Evolutionary conservation across 2,888 invertebrate genomes (phyloP).

Genomic region (Podotricha telesiphe): DNA sequence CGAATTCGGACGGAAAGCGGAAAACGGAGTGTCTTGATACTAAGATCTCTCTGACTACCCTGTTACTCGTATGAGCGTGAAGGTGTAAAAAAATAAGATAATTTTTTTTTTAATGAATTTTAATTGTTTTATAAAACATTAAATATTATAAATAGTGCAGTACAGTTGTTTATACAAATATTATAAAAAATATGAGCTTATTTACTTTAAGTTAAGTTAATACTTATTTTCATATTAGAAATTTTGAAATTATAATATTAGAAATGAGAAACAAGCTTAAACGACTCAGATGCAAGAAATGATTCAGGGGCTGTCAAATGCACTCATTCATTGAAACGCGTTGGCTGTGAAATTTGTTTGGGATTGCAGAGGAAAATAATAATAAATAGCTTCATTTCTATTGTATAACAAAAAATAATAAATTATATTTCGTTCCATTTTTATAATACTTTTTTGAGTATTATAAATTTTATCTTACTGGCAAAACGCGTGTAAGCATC

Average conservation of each 20-base stretch:
- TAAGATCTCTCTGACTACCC: too few species aligned
- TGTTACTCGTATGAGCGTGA: too few species aligned
- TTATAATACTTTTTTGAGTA: not conserved
- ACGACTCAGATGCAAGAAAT: not conserved
- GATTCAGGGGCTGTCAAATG: slow-evolving; percentile 12
- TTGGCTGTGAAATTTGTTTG: slow-evolving; percentile 3
- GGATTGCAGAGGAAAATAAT: slow-evolving; percentile 3
- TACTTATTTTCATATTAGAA: not conserved
- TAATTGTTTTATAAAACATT: too few species aligned
- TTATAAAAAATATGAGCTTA: too few species aligned
- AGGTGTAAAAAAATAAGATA: too few species aligned
- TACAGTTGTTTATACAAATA: too few species aligned
- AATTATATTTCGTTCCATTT: not conserved
- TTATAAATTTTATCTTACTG: not conserved
- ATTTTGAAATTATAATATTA: not conserved
- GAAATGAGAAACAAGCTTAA: not conserved
- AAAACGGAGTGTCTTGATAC: too few species aligned
- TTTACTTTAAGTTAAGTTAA: too few species aligned
- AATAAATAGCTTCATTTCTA: not conserved
- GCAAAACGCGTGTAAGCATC: too few species aligned
- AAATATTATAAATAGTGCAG: too few species aligned
- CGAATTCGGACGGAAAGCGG: too few species aligned
- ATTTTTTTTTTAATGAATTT: too few species aligned
- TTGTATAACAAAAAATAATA: not conserved
- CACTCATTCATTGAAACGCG: slow-evolving; percentile 13